A percentile compares a stretch with the other conserved stretches of the same genome.
These are phyloP conservation scores for Euleptes europaea DNA, from an alignment of 2,113 vertebrate genomes.

Conservation along the genomic window DNA sequence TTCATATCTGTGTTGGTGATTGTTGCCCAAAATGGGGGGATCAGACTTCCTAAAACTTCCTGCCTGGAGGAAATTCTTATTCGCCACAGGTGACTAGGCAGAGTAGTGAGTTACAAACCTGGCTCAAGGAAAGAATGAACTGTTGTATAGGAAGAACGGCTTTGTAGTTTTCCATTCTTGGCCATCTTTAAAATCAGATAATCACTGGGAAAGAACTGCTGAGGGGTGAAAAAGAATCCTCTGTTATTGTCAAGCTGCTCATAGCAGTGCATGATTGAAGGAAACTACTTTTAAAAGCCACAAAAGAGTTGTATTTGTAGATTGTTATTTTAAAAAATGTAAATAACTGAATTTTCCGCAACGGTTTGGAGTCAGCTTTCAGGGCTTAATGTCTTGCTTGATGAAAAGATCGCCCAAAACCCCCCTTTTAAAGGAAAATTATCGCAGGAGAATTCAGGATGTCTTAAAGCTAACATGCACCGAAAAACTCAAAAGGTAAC, in stretches of 20 bases:
- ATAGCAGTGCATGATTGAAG: constrained; percentile 70
- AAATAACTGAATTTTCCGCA: constrained; percentile 93
- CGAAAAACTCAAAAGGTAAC: constrained; percentile 95
- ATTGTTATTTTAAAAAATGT: constrained; percentile 76
- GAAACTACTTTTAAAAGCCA: constrained; percentile 69
- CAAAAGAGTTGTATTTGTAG: constrained; percentile 75
- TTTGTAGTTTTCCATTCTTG: constrained; percentile 35
- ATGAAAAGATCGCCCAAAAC: constrained; percentile 89
- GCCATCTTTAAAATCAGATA: constrained; percentile 36
- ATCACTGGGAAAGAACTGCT: constrained; percentile 72
- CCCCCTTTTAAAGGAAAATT: constrained; percentile 94
- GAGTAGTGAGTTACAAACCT: background rate
- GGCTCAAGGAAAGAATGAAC: background rate
- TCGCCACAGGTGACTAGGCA: background rate
- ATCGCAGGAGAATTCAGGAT: constrained; percentile 95
- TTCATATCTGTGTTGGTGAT: background rate
- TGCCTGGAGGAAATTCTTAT: background rate
- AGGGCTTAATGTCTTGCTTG: constrained; percentile 94
- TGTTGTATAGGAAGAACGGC: constrained; percentile 26
- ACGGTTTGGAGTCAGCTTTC: constrained; percentile 96
- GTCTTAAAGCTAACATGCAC: constrained; percentile 96
- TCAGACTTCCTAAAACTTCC: background rate
- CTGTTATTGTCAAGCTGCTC: constrained; percentile 61
- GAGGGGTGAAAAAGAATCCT: constrained; percentile 78
- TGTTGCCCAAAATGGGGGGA: background rate